Evolutionary conservation across 2,113 vertebrate species (phyloP).

Genomic region (Chionodraco myersi): DNA sequence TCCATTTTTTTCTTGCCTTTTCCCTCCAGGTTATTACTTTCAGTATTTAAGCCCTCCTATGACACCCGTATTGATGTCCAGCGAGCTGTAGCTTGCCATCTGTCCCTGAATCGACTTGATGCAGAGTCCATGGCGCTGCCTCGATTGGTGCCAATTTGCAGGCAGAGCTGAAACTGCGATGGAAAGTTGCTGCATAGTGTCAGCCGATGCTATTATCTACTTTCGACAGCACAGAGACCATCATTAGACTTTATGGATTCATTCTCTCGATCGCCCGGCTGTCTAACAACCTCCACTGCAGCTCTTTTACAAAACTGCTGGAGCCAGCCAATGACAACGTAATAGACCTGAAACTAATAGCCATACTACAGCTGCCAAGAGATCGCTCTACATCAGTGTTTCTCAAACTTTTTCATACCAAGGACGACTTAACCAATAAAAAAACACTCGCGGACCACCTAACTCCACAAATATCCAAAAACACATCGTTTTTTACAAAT

Average conservation of each 20-base stretch:
- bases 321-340: not conserved
- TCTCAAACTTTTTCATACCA: too few species aligned
- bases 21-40: not conserved
- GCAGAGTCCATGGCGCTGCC: not conserved
- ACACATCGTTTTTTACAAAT: too few species aligned
- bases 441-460: too few species aligned
- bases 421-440: too few species aligned
- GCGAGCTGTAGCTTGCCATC: not conserved
- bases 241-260: slow-evolving; percentile 35
- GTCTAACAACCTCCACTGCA: not conserved
- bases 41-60: not conserved
- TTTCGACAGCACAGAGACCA: not conserved
- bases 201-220: not conserved
- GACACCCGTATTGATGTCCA: slow-evolving; percentile 4
- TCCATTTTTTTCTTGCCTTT: not conserved
- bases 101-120: slow-evolving; percentile 5
- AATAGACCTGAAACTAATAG: not conserved
- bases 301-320: slow-evolving; percentile 13
- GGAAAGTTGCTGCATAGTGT: not conserved
- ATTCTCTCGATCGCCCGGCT: not conserved
- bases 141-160: slow-evolving; percentile 13
- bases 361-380: not conserved
- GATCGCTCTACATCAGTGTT: too few species aligned
- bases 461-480: too few species aligned
- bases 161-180: slow-evolving; percentile 20